A percentile compares a stretch with the other conserved stretches of the same genome.
Evolutionary conservation across 2,113 vertebrate species (phyloP).

Genomic region (Lepidothrix coronata): DNA sequence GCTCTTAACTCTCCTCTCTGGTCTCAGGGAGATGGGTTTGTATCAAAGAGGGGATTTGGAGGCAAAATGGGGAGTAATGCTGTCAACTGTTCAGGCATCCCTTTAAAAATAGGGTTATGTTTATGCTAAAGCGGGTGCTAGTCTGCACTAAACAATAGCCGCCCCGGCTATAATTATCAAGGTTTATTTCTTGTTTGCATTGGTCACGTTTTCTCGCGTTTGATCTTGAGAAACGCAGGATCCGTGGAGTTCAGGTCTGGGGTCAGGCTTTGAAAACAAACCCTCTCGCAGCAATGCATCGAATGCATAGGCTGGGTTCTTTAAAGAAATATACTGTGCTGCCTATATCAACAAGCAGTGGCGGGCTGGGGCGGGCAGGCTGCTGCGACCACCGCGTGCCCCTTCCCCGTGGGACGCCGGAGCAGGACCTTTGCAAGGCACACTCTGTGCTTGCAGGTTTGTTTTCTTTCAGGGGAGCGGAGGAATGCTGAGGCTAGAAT

Average conservation of each 20-base stretch:
- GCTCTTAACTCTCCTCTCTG: background rate
- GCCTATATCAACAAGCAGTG: conserved; percentile 30
- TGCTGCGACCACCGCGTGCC: conserved; percentile 15
- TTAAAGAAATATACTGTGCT: conserved; percentile 38
- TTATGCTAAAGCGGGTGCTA: conserved; percentile 44
- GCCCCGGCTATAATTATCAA: conserved; percentile 59
- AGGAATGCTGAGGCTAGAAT: background rate
- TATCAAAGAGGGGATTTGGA: background rate
- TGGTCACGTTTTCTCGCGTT: conserved; percentile 51
- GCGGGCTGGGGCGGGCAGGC: background rate
- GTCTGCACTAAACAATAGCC: conserved; percentile 54
- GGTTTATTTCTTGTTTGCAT: conserved; percentile 60
- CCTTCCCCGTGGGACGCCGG: background rate
- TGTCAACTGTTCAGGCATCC: background rate
- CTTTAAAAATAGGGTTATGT: conserved; percentile 60
- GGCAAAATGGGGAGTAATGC: background rate
- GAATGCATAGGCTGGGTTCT: conserved; percentile 37
- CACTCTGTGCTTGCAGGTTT: background rate
- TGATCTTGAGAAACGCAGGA: conserved; percentile 55
- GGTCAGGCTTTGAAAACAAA: conserved; percentile 61
- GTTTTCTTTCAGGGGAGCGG: background rate
- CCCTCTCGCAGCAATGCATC: background rate
- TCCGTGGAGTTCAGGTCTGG: conserved; percentile 45
- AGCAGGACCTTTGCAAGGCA: background rate
- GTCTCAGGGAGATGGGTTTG: background rate